phyloP scores from a whole-genome alignment of 2,113 vertebrate species.

The Brienomyrus brachyistius region DNA sequence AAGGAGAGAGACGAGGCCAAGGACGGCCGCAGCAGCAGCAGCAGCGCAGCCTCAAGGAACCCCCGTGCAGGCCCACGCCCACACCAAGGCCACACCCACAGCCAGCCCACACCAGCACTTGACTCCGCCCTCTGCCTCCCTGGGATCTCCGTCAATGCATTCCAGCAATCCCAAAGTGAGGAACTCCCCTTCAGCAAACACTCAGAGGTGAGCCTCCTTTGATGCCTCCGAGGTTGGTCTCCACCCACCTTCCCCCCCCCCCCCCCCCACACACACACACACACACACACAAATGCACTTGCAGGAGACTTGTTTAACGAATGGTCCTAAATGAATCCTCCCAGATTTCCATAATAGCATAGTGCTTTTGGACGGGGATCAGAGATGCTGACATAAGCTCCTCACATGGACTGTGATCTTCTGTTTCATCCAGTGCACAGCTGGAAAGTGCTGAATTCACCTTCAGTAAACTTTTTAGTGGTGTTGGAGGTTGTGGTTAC shows the following conservation, averaged over 20 bases:
- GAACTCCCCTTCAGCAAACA: conserved; percentile 82
- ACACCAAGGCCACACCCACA: conserved; percentile 41
- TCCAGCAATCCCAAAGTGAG: conserved; percentile 89
- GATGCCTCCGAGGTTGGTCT: neutral
- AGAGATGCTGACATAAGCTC: neutral
- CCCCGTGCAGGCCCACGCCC: conserved; percentile 39
- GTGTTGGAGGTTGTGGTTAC: neutral
- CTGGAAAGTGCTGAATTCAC: neutral
- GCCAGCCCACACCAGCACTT: conserved; percentile 63
- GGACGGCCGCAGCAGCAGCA: conserved; percentile 48
- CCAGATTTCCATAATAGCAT: neutral
- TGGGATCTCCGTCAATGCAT: conserved; percentile 89
- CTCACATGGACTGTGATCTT: neutral
- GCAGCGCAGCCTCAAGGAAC: conserved; percentile 40
- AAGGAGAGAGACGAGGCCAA: conserved; percentile 68
- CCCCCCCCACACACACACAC: neutral
- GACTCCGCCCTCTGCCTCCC: conserved; percentile 64
- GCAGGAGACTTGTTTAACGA: neutral
- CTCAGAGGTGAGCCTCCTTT: conserved; percentile 68
- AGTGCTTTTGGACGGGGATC: neutral
- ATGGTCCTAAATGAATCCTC: neutral
- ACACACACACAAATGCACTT: neutral
- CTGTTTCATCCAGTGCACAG: neutral
- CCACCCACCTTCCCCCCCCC: neutral
- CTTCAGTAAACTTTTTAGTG: neutral